Conservation (phyloP, 2,797 vertebrate genomes). For the Valencia hispanica region DNA sequence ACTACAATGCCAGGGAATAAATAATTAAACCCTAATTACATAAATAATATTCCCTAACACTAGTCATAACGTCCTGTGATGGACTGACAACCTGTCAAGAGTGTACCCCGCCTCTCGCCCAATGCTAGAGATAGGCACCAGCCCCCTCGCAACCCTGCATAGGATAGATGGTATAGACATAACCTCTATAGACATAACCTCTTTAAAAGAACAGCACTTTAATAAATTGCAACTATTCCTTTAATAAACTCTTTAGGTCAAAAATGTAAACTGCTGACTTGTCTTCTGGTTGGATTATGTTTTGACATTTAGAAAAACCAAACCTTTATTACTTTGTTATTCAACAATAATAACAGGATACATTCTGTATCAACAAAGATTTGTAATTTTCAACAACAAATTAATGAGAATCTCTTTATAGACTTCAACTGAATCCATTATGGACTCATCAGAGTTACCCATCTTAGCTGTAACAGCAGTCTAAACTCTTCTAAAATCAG, state of each 20-base stretch:
- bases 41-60: too few species aligned
- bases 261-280: not conserved
- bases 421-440: not conserved
- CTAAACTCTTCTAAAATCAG: not conserved
- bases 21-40: too few species aligned
- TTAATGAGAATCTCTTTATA: not conserved
- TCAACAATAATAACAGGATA: not conserved
- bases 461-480: not conserved
- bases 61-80: too few species aligned
- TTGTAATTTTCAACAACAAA: constrained; percentile 5
- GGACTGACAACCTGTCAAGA: too few species aligned
- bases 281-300: not conserved
- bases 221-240: not conserved
- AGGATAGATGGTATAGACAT: too few species aligned
- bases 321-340: not conserved
- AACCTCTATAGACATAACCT: too few species aligned
- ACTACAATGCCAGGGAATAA: too few species aligned
- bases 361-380: constrained; percentile 51
- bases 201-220: not conserved
- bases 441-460: not conserved
- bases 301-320: constrained; percentile 25
- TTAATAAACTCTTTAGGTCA: not conserved
- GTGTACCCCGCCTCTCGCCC: too few species aligned
- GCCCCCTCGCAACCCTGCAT: too few species aligned
- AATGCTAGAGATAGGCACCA: too few species aligned